Evolutionary conservation across 2,113 vertebrate species (phyloP).

Genomic region (Pollachius pollachius): DNA sequence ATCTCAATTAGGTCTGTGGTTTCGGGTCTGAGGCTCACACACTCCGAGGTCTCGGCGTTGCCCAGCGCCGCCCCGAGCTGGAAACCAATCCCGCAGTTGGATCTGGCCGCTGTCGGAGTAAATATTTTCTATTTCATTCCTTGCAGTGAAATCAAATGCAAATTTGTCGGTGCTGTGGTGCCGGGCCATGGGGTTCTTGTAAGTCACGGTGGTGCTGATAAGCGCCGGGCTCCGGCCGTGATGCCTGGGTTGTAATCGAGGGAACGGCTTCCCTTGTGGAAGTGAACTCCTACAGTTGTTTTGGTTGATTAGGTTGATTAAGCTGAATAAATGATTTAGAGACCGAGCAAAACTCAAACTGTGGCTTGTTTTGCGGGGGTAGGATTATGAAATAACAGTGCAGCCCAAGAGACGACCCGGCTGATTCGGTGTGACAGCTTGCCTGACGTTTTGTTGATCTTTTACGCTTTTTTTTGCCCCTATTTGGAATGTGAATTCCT

Average conservation of each 20-base stretch:
- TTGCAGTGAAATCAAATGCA: conserved; percentile 44
- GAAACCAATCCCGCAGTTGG: conserved; percentile 25
- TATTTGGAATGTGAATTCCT: conserved; percentile 44
- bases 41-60: conserved; percentile 5
- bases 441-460: conserved; percentile 45
- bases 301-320: conserved; percentile 59
- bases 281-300: conserved; percentile 17
- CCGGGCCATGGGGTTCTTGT: conserved; percentile 36
- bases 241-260: not conserved
- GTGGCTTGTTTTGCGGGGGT: conserved; percentile 2
- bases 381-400: conserved; percentile 30
- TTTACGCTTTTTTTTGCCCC: conserved; percentile 29
- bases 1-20: conserved; percentile 40
- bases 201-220: conserved; percentile 43
- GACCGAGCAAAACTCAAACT: conserved; percentile 9
- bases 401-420: conserved; percentile 27
- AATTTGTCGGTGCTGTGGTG: conserved; percentile 39
- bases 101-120: conserved; percentile 33
- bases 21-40: conserved; percentile 31
- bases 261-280: conserved; percentile 26
- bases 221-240: not conserved
- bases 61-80: conserved; percentile 21
- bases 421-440: conserved; percentile 49
- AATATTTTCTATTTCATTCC: conserved; percentile 4
- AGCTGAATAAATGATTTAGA: conserved; percentile 45